Evolutionary conservation across 2,888 invertebrate species (phyloP), one percentile per base, ranked within the genome.

Genomic region (Desoria tigrina): DNA sequence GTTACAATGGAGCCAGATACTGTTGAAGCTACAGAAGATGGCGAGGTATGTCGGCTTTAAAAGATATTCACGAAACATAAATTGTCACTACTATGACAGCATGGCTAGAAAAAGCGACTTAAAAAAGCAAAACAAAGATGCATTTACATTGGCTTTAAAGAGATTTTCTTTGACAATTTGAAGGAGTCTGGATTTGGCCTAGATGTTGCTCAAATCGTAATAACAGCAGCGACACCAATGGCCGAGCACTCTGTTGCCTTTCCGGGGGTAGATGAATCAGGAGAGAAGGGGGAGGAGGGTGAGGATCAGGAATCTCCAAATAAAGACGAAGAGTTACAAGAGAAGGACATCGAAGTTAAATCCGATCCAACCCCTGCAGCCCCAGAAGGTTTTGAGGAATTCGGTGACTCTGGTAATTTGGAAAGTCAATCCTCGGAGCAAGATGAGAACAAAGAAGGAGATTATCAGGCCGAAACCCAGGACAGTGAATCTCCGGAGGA

Each of bases 141-240:
- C n/a, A n/a, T n/a, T n/a, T n/a, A n/a, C n/a, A n/a, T n/a, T n/a
- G n/a, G n/a, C n/a, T n/a, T n/a, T n/a, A n/a, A n/a, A n/a, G n/a
- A n/a, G n/a, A n/a, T n/a, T n/a, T n/a, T n/a, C n/a, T n/a, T n/a
- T n/a, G n/a, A n/a, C n/a, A n/a, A n/a, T n/a, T 45, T n/a, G 18
- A 3, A 66, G 83, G 85, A 75, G 86, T 87, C 74, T 83, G 73
- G 72, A 28, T 85, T 71, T 76, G 89, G 89, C 76, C 84, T 92
- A 71, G 90, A 90, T 70, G 91, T 91, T 76, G 92, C 91, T 60
- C 90, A 92, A 81, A 94, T 94, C 77, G 92, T 93, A 66, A 93
- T 94, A 80, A 94, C 94, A 54, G 93, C 93, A 61, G 94, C 94
- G 72, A 94, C 94, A 50, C 94, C 94, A 51, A 92, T 92, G 90